phyloP scores from a whole-genome alignment of 92 coral and sea anemone species.

The Porites lobata region DNA sequence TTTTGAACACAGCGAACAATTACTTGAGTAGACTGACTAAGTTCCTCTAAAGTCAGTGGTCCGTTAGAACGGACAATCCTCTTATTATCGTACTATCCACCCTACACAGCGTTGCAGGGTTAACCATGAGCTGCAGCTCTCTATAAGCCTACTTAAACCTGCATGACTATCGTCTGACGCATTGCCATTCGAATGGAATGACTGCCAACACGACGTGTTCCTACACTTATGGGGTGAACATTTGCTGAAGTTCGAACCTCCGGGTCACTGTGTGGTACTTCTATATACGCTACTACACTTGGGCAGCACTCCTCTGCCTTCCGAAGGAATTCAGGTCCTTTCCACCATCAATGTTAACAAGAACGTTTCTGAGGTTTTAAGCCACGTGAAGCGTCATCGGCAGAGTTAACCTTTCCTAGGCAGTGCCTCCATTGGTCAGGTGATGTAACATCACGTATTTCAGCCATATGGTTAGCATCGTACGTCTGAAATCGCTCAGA shows the following conservation, averaged over 20 bases:
- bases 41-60: slow-evolving; percentile 9
- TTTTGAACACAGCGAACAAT: slow-evolving; percentile 32
- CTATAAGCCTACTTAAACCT: no score
- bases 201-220: no score
- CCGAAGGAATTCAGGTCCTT: neutral
- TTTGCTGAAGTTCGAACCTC: slow-evolving; percentile 33
- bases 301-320: neutral
- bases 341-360: neutral
- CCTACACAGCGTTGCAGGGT: no score
- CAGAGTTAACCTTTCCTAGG: slow-evolving; percentile 19
- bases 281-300: neutral
- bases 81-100: neutral
- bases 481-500: slow-evolving; percentile 23
- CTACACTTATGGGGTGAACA: neutral
- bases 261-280: slow-evolving; percentile 21
- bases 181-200: no score
- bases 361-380: slow-evolving; percentile 46
- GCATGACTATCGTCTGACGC: no score
- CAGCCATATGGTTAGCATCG: slow-evolving; percentile 36
- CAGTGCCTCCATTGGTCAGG: no score
- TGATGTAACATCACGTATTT: slow-evolving; percentile 37
- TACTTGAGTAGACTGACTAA: slow-evolving; percentile 23
- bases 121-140: no score
- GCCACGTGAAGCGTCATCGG: slow-evolving; percentile 62
- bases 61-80: slow-evolving; percentile 15